Evolutionary conservation across 2,113 vertebrate species (phyloP), one percentile per base, ranked within the genome.

Genomic region (Myrmecobius fasciatus): DNA sequence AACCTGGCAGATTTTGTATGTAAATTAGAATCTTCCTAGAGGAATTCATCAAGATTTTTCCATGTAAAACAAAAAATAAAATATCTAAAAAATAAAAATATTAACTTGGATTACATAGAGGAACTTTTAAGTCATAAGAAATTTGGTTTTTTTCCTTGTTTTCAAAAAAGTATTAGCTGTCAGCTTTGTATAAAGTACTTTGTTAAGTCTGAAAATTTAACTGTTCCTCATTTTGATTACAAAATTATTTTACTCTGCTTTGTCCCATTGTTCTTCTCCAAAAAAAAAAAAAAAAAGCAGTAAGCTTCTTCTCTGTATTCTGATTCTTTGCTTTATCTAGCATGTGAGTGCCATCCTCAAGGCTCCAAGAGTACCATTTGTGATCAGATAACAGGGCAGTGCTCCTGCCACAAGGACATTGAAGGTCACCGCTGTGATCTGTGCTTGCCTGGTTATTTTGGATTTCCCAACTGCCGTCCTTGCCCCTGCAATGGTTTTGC

Each of bases 301-400:
- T 83, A n/a, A 83, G n/a, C 24, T 17, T 43, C 3, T 56, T 3
- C 20, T 47, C 89, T 93, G 0, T 28, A 36, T 25, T 8, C 14
- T 24, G 83, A 89, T 96, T 95, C 96, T 92, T 96, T 95, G 53
- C 52, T 96, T 97, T 96, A 94, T 91, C 53, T 98, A 99, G 99
- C 96, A 0, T 99, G 99, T 20, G 96, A 98, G 43, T 99, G 99
- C 93, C 98, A 99, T 94, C 98, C 98, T 0, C 97, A 91, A 12
- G 99, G 99, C 52, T 99, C 99, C 0, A 52, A 98, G 89, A 98
- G 98, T 3, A 26, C 97, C 0, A 89, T 98, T 17, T 99, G 99
- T 2, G 99, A 99, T 97, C 99, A 99, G 97, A 94, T 98, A 94
- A 98, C 98, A 0, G 99, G 99, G 91, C 99, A 99, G 96, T 99